Base-by-base conservation (phyloP, 2,113 vertebrate genomes). In the Origma solitaria region DNA sequence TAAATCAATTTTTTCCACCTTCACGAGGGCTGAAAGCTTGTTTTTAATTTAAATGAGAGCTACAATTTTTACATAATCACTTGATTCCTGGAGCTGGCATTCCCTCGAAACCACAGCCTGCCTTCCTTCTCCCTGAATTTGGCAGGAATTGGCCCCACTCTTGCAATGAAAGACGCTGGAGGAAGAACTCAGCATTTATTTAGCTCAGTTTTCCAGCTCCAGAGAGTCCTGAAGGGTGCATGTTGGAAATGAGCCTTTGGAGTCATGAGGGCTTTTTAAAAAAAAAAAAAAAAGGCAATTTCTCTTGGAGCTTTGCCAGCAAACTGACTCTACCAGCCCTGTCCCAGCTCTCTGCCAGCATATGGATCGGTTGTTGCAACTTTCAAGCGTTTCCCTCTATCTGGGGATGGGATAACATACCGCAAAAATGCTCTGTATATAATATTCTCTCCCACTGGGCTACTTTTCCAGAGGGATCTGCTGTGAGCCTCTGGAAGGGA, bases 391-490 rank as follows among this genome's bases (percentile, higher is more conserved):
- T 90, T 87, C 7, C 0, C 28, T 35, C 28, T 30, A 7, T 24
- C 58, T 70, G 88, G 45, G 38, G 33, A 38, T 15, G 75, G 88
- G 73, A 62, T 44, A 71, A 37, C 11, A 0, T 0, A 0, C 58
- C 10, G 79, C 33, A 57, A 21, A 78, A 13, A 1, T 7, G 1
- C 68, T 47, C 66, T 3, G 0, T 27, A 0, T 5, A 5, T 1
- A 22, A 30, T 4, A 38, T 6, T 14, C 3, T 22, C 49, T 65
- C 30, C 37, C 65, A 0, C 28, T 0, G 82, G 51, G 65, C 57
- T 42, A 82, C 6, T 62, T 61, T 37, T 24, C 13, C 4, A 4
- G 42, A 37, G 30, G 31, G 58, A 25, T 49, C 19, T 31, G 50
- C 3, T 23, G 65, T 1, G 47, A 64, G 53, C 16, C 1, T 18